Conservation (phyloP, 2,113 vertebrate species). For the Cettia cetti region DNA sequence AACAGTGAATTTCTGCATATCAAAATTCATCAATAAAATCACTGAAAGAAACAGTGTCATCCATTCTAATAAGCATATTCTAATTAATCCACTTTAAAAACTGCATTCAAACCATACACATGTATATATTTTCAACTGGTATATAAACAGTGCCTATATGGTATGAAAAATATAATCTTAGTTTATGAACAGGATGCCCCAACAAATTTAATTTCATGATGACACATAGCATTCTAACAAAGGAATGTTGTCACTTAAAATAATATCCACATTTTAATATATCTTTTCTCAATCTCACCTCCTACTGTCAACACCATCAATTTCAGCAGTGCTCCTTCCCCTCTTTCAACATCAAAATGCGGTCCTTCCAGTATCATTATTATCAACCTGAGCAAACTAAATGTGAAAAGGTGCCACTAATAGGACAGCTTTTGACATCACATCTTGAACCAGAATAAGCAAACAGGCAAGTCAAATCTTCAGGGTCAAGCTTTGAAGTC, state of each 20-base stretch:
- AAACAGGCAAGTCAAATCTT: constrained; percentile 66
- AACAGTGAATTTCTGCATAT: background rate
- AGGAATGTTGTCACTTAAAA: constrained; percentile 18
- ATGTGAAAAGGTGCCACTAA: constrained; percentile 73
- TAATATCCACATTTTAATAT: constrained; percentile 37
- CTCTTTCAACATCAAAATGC: constrained; percentile 69
- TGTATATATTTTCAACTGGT: background rate
- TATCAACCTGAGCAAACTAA: constrained; percentile 71
- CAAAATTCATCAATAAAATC: background rate
- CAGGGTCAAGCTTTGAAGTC: constrained; percentile 75
- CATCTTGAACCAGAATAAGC: constrained; percentile 78
- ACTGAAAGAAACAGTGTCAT: background rate
- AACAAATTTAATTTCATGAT: background rate
- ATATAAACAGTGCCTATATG: background rate
- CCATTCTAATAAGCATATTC: background rate
- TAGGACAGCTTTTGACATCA: constrained; percentile 74
- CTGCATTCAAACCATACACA: background rate
- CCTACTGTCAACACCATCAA: constrained; percentile 72
- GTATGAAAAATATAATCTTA: background rate
- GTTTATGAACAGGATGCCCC: background rate
- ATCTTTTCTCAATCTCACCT: constrained; percentile 61
- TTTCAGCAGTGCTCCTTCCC: constrained; percentile 60
- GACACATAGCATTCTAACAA: background rate
- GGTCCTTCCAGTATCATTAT: constrained; percentile 70
- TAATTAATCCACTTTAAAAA: constrained; percentile 3